Evolutionary conservation across 2,113 vertebrate genomes (phyloP).

Genomic region (Halcyon senegalensis): DNA sequence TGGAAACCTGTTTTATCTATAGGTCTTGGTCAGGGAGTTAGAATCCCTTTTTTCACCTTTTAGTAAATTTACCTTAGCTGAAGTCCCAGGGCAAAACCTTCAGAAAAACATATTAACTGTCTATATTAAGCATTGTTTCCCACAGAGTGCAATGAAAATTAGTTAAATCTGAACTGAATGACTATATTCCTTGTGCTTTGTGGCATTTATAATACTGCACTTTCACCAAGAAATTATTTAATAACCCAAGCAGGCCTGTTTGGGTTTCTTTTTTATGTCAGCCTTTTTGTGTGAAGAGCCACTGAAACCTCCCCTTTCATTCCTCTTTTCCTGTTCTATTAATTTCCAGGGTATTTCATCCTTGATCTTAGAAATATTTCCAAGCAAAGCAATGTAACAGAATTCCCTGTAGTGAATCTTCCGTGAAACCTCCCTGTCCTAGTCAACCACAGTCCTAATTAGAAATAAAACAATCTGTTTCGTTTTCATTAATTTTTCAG

Average conservation of each 20-base stretch:
- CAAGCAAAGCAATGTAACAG: not conserved
- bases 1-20: not conserved
- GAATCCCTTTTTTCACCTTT: not conserved
- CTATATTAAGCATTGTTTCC: not conserved
- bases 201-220: not conserved
- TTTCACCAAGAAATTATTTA: not conserved
- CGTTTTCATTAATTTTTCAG: conserved; percentile 36
- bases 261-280: not conserved
- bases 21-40: not conserved
- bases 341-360: not conserved
- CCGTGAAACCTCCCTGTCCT: conserved; percentile 2
- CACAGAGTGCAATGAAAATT: not conserved
- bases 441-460: not conserved
- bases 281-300: not conserved
- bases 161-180: not conserved
- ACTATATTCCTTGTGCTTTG: not conserved
- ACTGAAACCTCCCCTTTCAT: not conserved
- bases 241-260: not conserved
- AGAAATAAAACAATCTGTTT: conserved; percentile 24
- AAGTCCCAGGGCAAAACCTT: not conserved
- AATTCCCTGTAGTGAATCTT: conserved; percentile 25
- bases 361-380: conserved; percentile 11
- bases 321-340: not conserved
- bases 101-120: not conserved
- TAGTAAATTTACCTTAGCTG: not conserved